Base-by-base conservation (phyloP, 2,797 vertebrate species). In the Clarias fuscus region DNA sequence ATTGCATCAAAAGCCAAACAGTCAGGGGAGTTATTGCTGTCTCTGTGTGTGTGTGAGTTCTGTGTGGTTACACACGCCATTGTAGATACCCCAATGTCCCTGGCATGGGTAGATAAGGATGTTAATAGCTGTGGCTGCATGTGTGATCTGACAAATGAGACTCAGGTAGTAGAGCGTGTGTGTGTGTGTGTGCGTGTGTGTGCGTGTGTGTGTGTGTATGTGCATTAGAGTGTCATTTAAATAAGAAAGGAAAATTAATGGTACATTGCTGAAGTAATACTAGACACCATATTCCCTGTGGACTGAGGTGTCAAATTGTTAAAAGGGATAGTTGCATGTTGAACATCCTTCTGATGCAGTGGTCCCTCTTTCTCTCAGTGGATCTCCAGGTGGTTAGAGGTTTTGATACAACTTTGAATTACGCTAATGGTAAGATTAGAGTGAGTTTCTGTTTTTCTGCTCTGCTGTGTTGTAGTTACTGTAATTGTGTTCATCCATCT, bases 1-100 rank as follows among this genome's bases (percentile, higher is more conserved):
- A 87, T 87, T 56, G 27, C 70, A 87, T 75, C 77, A 75, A 37
- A 85, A 87, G 59, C 61, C 59, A 85, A 85, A 87, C 71, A 87
- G n/a, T n/a, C 24, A 75, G 77, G 76, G 22, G 20, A 37, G 82
- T 84, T 82, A 84, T 67, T 68, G 76, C 82, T 80, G 24, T 11
- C 70, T 68, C 17, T 56, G 20, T 72, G 70, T 72, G 65, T 67
- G 65, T 33, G 65, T 18, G n/a, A 30, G 65, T 30, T 20, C 64
- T 14, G 65, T 86, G 84, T 68, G 76, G 81, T 77, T 79, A 33
- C 33, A 2, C 62, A 83, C 61, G 6, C 62, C 67, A 75, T 83
- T 72, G 67, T 75, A 83, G 53, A 37, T 67, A 76, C 48, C 33
- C 62, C 48, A 48, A 15, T 85, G 81, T 84, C 30, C 56, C 84